Base-by-base conservation (phyloP, 2,797 vertebrate genomes). In the Cirrhinus molitorella region DNA sequence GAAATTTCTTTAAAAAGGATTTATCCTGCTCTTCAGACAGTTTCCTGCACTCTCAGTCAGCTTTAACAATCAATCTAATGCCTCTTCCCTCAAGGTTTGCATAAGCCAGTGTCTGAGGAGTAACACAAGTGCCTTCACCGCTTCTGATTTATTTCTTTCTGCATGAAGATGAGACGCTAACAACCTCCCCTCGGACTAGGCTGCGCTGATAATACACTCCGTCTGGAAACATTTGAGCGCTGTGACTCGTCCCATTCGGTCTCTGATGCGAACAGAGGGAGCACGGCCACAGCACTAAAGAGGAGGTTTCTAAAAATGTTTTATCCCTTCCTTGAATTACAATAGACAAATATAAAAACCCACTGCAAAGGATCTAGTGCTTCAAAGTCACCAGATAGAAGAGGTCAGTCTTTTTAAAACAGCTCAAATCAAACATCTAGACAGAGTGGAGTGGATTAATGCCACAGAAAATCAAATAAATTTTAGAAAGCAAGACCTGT, bases 111-210 rank as follows among this genome's bases (percentile, higher is more conserved):
- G 67, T 83, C 89, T 92, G 91, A 90, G 87, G 74, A 92, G 88
- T 90, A 91, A 93, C 93, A 93, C 92, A 93, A 93, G 91, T 79
- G 88, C 86, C 91, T 92, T 93, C 90, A 89, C 89, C 92, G 91
- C 88, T 82, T 88, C 88, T 93, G 90, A 94, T 94, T 93, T 94
- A 94, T 94, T 93, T 91, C 82, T 89, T 87, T 92, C 87, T 88
- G 89, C 87, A 86, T 88, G 86, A 89, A 88, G 83, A 92, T 86
- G 89, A 92, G 92, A 88, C 92, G 89, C 91, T 93, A 93, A 94
- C 93, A 92, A 91, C 92, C 85, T 93, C 92, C 90, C 81, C 70
- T 86, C 90, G 93, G 91, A 92, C 83, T 84, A 14, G 31, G 80
- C 80, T 43, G 57, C 47, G 14, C 81, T 84, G 85, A 81, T 87